Percentiles rank a stretch among this genome's conserved stretches.
These are phyloP conservation scores for Elymnias hypermnestra DNA, from an alignment of 1,140 invertebrate genomes.

Conservation along the genomic window DNA sequence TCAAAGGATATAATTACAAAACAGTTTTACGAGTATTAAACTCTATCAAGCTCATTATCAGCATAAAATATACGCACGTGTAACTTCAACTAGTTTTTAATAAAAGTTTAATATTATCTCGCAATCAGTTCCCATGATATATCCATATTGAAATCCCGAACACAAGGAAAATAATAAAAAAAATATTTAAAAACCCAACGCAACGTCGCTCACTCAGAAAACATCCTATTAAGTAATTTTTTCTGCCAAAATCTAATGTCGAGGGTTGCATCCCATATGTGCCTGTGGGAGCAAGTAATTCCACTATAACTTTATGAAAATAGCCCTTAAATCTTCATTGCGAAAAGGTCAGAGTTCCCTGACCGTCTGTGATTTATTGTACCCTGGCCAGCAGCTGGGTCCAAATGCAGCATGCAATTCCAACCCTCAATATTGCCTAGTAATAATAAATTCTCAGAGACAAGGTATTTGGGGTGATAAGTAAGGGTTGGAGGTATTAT, in stretches of 20 bases:
- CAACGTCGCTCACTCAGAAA: slow-evolving; percentile 58
- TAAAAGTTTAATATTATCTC: slow-evolving; percentile 20
- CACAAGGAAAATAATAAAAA: slow-evolving; percentile 14
- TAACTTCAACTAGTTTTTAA: slow-evolving; percentile 17
- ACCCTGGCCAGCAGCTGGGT: slow-evolving; percentile 43
- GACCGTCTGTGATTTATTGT: slow-evolving; percentile 16
- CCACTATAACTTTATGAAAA: slow-evolving; percentile 10
- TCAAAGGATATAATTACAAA: no score
- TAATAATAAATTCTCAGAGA: slow-evolving; percentile 69
- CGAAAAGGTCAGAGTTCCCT: slow-evolving; percentile 20
- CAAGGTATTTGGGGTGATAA: slow-evolving; percentile 40
- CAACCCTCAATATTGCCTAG: slow-evolving; percentile 55
- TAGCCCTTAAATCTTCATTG: slow-evolving; percentile 10
- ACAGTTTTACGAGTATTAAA: no score
- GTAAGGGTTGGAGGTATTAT: slow-evolving; percentile 55
- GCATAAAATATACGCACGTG: slow-evolving; percentile 14
- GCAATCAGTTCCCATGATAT: slow-evolving; percentile 22
- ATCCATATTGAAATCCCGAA: no score
- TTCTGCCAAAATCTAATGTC: slow-evolving; percentile 59
- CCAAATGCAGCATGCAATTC: slow-evolving; percentile 45
- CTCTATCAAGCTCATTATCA: no score
- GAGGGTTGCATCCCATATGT: slow-evolving; percentile 65
- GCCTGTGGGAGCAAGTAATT: slow-evolving; percentile 42
- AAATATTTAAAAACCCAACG: slow-evolving; percentile 24
- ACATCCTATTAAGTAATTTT: slow-evolving; percentile 73